phyloP scores from a whole-genome alignment of 1,140 invertebrate species.

The Temnothorax curvispinosus region DNA sequence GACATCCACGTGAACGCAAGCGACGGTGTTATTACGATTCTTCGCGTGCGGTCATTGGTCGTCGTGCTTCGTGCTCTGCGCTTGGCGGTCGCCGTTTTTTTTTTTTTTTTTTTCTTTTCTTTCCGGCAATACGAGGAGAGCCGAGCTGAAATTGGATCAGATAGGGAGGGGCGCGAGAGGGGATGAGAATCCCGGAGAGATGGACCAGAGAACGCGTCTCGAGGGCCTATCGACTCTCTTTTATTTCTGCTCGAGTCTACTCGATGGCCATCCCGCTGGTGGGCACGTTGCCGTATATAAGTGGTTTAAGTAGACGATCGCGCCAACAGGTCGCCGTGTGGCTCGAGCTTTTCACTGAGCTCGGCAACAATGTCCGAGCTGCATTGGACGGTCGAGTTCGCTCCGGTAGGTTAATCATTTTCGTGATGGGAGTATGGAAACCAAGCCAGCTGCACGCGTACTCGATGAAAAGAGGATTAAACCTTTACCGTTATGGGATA shows the following conservation, averaged over 20 bases:
- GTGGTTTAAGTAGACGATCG: constrained; percentile 60
- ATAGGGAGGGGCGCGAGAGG: not conserved
- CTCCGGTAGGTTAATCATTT: constrained; percentile 53
- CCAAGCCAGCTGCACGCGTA: not conserved
- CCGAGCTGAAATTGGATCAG: constrained; percentile 55
- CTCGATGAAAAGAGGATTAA: constrained; percentile 3
- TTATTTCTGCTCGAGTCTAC: constrained; percentile 56
- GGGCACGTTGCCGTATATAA: constrained; percentile 60
- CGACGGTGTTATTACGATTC: constrained; percentile 54
- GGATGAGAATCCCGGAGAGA: constrained; percentile 20
- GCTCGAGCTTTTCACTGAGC: constrained; percentile 33
- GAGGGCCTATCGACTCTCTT: constrained; percentile 60
- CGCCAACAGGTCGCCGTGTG: constrained; percentile 54
- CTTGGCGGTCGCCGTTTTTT: constrained; percentile 13
- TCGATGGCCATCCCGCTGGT: constrained; percentile 46
- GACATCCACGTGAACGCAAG: constrained; percentile 39
- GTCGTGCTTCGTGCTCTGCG: not conserved
- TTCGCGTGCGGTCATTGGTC: constrained; percentile 19
- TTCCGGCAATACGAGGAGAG: constrained; percentile 26
- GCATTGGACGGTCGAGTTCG: constrained; percentile 14
- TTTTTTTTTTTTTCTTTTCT: not conserved
- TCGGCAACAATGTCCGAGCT: constrained; percentile 35
- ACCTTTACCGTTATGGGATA: not conserved
- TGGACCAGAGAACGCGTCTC: constrained; percentile 43
- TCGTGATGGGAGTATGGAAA: constrained; percentile 30